A percentile compares a stretch with the other conserved stretches of the same genome.
Conservation (phyloP, 2,888 invertebrate genomes). For the Macrosoma leucophasiata region DNA sequence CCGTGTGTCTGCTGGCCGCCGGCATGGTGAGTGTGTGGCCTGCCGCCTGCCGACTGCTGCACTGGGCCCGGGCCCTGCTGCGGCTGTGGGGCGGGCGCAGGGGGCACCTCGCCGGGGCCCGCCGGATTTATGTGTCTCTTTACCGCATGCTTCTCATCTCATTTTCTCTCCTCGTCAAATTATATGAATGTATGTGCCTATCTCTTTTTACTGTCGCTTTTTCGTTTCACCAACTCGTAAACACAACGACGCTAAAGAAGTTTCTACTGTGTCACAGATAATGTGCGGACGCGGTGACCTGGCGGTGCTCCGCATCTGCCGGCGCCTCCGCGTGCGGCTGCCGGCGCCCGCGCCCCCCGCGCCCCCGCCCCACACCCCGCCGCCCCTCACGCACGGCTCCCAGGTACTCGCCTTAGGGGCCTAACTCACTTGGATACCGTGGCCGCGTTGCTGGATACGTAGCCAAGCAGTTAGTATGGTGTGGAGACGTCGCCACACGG, state of each 20-base stretch:
- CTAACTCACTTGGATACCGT: neutral
- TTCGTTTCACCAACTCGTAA: too few relatives aligned
- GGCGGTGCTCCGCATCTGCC: slow-evolving; percentile 85
- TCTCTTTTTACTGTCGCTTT: too few relatives aligned
- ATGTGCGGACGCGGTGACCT: slow-evolving; percentile 97
- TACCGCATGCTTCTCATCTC: too few relatives aligned
- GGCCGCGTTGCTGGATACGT: too few relatives aligned
- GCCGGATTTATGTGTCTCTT: slow-evolving; percentile 74
- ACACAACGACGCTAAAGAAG: too few relatives aligned
- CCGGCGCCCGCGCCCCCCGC: slow-evolving; percentile 53
- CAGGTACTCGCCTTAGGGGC: slow-evolving; percentile 20
- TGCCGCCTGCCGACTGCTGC: neutral
- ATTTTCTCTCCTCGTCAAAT: too few relatives aligned
- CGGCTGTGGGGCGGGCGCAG: neutral
- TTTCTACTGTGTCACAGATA: slow-evolving; percentile 69
- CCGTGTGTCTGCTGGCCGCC: slow-evolving; percentile 86
- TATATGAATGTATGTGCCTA: too few relatives aligned
- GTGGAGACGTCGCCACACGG: too few relatives aligned
- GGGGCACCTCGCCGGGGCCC: slow-evolving; percentile 69
- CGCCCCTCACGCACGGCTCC: slow-evolving; percentile 45
- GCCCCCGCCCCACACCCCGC: slow-evolving; percentile 78
- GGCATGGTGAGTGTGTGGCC: slow-evolving; percentile 77
- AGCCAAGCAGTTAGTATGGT: too few relatives aligned
- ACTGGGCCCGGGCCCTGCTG: neutral
- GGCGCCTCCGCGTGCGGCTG: slow-evolving; percentile 88